Base-by-base conservation (phyloP, 2,797 vertebrate genomes). In the Benthosema pterotum region DNA sequence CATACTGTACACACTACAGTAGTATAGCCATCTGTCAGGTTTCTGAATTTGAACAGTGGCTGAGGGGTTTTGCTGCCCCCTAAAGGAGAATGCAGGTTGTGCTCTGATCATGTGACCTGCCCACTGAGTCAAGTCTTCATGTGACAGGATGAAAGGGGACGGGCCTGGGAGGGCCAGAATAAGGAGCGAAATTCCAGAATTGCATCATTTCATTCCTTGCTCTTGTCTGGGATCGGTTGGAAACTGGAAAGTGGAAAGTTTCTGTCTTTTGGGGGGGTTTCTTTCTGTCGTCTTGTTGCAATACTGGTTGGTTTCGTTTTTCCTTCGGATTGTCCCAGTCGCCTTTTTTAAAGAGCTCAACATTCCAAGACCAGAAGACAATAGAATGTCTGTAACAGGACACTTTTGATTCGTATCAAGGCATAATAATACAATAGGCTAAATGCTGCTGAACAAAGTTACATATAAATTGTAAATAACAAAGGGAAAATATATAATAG, bases 181-280 rank as follows among this genome's bases (percentile, higher is more conserved):
- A n/a, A 11, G 32, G 7, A 38, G 1, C 11, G 0, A 4, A 58
- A 63, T 66, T 48, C 28, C 42, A 2, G n/a, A n/a, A n/a, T n/a
- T n/a, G n/a, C 45, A 58, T 74, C n/a, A n/a, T n/a, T n/a, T n/a
- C n/a, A n/a, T n/a, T 68, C 50, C 71, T 13, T 28, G 2, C 1
- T 11, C 5, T 8, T 65, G 19, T n/a, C n/a, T n/a, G n/a, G n/a
- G n/a, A n/a, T n/a, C n/a, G n/a, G n/a, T n/a, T n/a, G n/a, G n/a
- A n/a, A n/a, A n/a, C n/a, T n/a, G n/a, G n/a, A n/a, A 2, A 2
- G 2, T 22, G 80, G 87, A 87, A 88, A 87, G 12, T 77, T 85
- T 78, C 80, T 32, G 0, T 5, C 7, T n/a, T n/a, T n/a, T n/a
- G n/a, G n/a, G n/a, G n/a, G n/a, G n/a, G 1, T 6, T 4, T 0